A percentile compares a stretch with the other conserved stretches of the same genome.
Evolutionary conservation across 1,140 invertebrate species (phyloP).

Genomic region (Spodoptera frugiperda): DNA sequence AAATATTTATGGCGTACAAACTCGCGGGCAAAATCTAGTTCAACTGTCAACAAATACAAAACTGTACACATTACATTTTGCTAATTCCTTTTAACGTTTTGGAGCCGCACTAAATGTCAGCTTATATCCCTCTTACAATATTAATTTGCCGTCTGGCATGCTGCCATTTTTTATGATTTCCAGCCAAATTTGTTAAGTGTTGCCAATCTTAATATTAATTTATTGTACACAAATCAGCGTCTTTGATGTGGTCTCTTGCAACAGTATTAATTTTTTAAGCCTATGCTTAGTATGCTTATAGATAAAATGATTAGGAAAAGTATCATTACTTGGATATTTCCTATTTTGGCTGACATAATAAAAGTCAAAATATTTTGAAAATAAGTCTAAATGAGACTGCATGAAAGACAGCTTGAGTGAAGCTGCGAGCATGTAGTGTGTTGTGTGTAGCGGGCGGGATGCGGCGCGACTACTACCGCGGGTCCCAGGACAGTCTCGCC

Average conservation of each 20-base stretch:
- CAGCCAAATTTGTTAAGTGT: conserved; percentile 23
- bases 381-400: no score
- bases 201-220: conserved; percentile 1
- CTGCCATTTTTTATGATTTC: conserved; percentile 25
- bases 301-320: no score
- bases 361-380: no score
- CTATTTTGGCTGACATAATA: no score
- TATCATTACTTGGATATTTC: no score
- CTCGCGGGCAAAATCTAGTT: neutral
- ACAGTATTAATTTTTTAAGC: neutral
- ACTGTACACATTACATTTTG: conserved; percentile 17
- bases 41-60: conserved; percentile 1
- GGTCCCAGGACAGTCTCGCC: conserved; percentile 94
- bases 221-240: neutral
- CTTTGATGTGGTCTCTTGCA: conserved; percentile 19
- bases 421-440: neutral
- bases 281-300: no score
- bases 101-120: conserved; percentile 42
- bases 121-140: conserved; percentile 27
- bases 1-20: no score
- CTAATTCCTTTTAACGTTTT: conserved; percentile 31
- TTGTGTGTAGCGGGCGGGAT: conserved; percentile 81
- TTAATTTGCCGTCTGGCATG: conserved; percentile 47
- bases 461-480: conserved; percentile 95
- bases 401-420: neutral